Evolutionary conservation across 2,888 invertebrate species (phyloP), one percentile per base, ranked within the genome.

Genomic region (Tromatobia lineatoria): DNA sequence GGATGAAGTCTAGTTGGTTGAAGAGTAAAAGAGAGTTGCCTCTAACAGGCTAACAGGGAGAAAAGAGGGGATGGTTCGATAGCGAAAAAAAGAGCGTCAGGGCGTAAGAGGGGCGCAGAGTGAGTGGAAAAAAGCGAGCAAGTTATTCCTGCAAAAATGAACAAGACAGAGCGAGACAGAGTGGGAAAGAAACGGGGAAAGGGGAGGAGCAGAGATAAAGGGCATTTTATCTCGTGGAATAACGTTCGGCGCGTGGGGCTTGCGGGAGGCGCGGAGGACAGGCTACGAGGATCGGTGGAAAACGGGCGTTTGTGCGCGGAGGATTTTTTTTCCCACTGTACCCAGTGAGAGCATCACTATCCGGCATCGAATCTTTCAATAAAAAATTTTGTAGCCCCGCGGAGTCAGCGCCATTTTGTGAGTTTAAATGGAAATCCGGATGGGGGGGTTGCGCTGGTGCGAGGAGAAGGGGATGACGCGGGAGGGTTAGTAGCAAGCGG

Each of bases 381-480:
- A 93, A 93, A 93, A 93, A 93, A 93, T 93, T 93, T 93, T 93
- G 93, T 92, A 93, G 93, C 88, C 84, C 79, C 92, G 92, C 91
- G 90, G 90, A 91, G 91, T 92, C 91, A 91, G 92, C 93, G 93
- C 93, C 93, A 93, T 93, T 93, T 93, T 93, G 93, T 89, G 93
- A 93, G 91, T 93, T 93, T 93, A 93, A 93, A 93, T 93, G 93
- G 93, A 93, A 93, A 93, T 93, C 93, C 93, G 89, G 90, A 82
- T 69, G 80, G 81, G 80, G 81, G 82, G 85, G 81, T 82, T 77
- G 80, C 64, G 77, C 69, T 61, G 69, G 82, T 83, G 71, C 82
- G 76, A 78, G 80, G 71, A 74, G 71, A 57, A 52, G 23, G 64
- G 61, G 78, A 69, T 64, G 70, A 50, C 73, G 34, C 50, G 66